Conservation (phyloP, 2,888 invertebrate genomes). For the Digitonthophagus gazella region DNA sequence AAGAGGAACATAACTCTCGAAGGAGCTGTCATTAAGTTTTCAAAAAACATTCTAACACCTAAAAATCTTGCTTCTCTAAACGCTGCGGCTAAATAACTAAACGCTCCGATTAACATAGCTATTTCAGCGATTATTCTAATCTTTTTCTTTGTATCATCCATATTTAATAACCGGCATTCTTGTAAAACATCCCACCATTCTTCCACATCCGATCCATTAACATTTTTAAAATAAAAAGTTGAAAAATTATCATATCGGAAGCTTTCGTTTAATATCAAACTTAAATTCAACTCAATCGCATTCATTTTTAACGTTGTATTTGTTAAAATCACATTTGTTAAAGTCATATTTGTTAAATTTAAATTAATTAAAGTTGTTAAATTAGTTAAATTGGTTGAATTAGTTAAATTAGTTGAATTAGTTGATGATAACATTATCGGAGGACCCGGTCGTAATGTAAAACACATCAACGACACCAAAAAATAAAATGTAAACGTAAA, state of each 20-base stretch:
- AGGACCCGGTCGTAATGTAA: slow-evolving; percentile 86
- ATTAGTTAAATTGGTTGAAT: no score
- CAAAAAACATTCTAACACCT: slow-evolving; percentile 90
- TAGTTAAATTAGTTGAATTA: slow-evolving; percentile 31
- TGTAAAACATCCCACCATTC: slow-evolving; percentile 72
- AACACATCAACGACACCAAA: slow-evolving; percentile 81
- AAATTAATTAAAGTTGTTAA: no score
- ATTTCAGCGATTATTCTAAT: slow-evolving; percentile 77
- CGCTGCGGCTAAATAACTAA: slow-evolving; percentile 81
- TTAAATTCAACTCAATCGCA: slow-evolving; percentile 20
- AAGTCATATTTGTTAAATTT: no score
- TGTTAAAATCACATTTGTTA: no score
- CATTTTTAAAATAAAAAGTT: no score
- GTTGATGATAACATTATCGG: slow-evolving; percentile 37
- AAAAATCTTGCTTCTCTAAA: slow-evolving; percentile 86
- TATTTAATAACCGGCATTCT: slow-evolving; percentile 69
- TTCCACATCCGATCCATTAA: slow-evolving; percentile 54
- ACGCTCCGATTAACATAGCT: slow-evolving; percentile 76
- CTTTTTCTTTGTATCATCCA: slow-evolving; percentile 59
- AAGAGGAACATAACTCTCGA: slow-evolving; percentile 92
- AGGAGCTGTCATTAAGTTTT: slow-evolving; percentile 87
- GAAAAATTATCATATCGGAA: slow-evolving; percentile 22
- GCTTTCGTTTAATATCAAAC: slow-evolving; percentile 20
- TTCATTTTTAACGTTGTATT: slow-evolving; percentile 18
- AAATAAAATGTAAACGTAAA: slow-evolving; percentile 90